Evolutionary conservation across 1,140 invertebrate species (phyloP), one percentile per base, ranked within the genome.

Genomic region (Batillaria attramentaria): DNA sequence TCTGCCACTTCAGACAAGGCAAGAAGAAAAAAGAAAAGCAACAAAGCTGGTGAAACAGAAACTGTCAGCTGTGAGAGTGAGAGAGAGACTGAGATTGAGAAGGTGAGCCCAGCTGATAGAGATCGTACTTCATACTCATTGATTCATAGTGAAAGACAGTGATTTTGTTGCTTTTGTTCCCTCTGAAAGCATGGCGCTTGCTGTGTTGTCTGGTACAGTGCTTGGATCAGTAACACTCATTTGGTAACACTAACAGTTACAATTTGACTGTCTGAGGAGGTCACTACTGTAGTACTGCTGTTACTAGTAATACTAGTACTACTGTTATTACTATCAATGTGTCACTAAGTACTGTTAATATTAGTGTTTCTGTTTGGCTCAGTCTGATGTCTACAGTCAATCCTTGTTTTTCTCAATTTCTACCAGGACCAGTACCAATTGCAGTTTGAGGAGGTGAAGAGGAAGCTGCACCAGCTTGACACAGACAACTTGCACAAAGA

Each of bases 361-460:
- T 65, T 65, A 10, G 10, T 65, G 18, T 24, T 20, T 8, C 62
- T 65, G 16, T 10, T 24, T 20, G 28, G 62, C 31, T 24, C 31
- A 65, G 8, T 18, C 8, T 65, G 18, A 10, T 33, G 31, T 20
- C 13, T 28, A 16, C 33, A 6, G 46, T 54, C 35, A 31, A n/a
- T n/a, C 46, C 20, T 31, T 33, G 18, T 35, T 0, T 57, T 37
- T 74, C 8, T 62, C n/a, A 16, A 24, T 62, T 24, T 24, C 33
- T 31, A 13, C 18, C 72, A 74, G 72, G 46, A 24, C 6, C n/a
- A 74, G 1, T 57, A 57, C 24, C 31, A 41, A 39, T 37, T 42
- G 35, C 24, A 75, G 54, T 62, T 75, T 31, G 73, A 75, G 42
- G 73, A 75, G 24, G 37, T 75, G 54, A 75, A 75, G 39, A 20